These are phyloP conservation scores for Smithornis capensis DNA, from an alignment of 2,113 vertebrate species.

Conservation along the genomic window DNA sequence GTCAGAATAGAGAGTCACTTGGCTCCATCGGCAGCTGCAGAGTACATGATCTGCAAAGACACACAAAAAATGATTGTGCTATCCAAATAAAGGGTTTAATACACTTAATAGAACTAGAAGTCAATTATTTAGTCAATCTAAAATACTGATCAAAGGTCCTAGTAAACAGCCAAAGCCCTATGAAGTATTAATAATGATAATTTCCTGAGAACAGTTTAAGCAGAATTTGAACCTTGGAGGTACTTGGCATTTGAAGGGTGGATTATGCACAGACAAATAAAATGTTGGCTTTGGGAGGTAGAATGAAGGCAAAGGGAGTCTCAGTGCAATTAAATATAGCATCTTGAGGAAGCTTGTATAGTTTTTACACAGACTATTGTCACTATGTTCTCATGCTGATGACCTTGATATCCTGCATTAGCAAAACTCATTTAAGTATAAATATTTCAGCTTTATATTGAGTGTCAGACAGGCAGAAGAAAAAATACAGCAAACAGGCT, in stretches of 20 bases:
- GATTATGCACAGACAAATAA: background rate
- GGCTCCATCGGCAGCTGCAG: background rate
- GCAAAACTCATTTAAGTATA: slow-evolving; percentile 23
- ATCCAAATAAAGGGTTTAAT: background rate
- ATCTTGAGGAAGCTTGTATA: slow-evolving; percentile 16
- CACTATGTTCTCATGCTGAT: background rate
- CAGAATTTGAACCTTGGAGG: background rate
- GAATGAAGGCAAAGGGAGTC: slow-evolving; percentile 17
- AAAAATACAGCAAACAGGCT: slow-evolving; percentile 27
- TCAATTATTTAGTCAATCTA: background rate
- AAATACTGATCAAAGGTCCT: background rate
- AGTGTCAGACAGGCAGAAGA: slow-evolving; percentile 36
- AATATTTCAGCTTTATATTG: slow-evolving; percentile 49
- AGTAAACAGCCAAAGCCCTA: background rate
- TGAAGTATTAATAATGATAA: background rate
- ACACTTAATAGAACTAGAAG: background rate
- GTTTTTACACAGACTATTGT: slow-evolving; percentile 13
- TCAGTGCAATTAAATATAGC: slow-evolving; percentile 40
- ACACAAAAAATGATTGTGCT: background rate
- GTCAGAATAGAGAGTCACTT: background rate
- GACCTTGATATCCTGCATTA: slow-evolving; percentile 62
- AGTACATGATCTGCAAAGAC: background rate
- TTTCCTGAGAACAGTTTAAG: background rate
- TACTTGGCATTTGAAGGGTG: background rate
- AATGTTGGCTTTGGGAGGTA: background rate